Evolutionary conservation across 2,888 invertebrate genomes (phyloP).

Genomic region (Oxystoma pomonae): DNA sequence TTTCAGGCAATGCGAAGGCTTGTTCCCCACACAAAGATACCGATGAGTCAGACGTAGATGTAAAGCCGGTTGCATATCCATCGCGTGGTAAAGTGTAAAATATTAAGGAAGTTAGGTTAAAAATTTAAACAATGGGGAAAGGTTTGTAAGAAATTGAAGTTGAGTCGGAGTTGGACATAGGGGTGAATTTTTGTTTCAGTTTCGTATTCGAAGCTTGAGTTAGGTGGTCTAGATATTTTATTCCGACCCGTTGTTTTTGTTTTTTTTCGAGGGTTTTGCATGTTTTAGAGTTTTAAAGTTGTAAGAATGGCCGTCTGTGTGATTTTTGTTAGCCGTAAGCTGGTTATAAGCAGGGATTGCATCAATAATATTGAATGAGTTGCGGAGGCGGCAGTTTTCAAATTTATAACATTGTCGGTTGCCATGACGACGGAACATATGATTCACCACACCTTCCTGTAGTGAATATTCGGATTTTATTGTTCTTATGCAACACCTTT

Average conservation of each 20-base stretch:
- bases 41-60: neutral
- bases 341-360: too few species aligned
- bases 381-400: neutral
- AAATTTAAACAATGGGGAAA: neutral
- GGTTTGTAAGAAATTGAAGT: neutral
- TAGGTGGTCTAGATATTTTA: too few species aligned
- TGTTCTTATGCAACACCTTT: neutral
- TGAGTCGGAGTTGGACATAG: too few species aligned
- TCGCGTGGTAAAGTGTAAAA: neutral
- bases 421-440: conserved; percentile 33
- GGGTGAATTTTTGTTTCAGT: too few species aligned
- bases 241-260: too few species aligned
- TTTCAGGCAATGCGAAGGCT: neutral
- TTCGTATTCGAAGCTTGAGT: too few species aligned
- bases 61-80: neutral
- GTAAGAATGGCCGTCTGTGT: too few species aligned
- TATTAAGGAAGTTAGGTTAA: neutral
- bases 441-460: conserved; percentile 34
- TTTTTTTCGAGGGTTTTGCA: too few species aligned
- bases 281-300: too few species aligned
- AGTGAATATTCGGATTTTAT: neutral
- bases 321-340: too few species aligned
- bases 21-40: too few species aligned
- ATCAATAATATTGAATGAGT: too few species aligned
- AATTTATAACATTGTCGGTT: conserved; percentile 15